Conservation (phyloP, 53 echinoderm and acorn worm species). For the Astropecten irregularis region DNA sequence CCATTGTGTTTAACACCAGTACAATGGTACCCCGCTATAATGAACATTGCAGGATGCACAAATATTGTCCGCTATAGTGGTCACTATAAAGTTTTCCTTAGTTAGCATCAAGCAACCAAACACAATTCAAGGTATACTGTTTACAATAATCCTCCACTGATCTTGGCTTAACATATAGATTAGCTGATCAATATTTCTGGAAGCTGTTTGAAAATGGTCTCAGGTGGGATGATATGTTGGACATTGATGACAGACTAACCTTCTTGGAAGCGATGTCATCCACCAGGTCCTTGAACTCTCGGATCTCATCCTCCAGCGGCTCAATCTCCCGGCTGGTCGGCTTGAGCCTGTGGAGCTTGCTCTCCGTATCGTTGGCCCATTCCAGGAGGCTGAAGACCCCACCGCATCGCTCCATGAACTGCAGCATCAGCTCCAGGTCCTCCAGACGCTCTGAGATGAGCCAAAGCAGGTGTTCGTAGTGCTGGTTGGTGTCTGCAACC, state of each 20-base stretch:
- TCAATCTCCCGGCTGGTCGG: slow-evolving; percentile 83
- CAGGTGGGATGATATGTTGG: no score
- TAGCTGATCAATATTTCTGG: no score
- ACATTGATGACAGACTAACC: slow-evolving; percentile 8
- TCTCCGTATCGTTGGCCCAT: slow-evolving; percentile 85
- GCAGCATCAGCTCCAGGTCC: slow-evolving; percentile 93
- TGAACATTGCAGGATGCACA: no score
- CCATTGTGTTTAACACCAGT: background rate
- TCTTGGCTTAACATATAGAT: no score
- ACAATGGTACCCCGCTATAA: background rate
- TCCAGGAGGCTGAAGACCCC: slow-evolving; percentile 87
- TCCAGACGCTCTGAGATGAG: slow-evolving; percentile 79
- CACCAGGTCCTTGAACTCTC: slow-evolving; percentile 68
- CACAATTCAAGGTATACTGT: no score
- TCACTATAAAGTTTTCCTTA: no score
- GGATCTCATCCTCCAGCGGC: slow-evolving; percentile 81
- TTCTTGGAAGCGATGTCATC: slow-evolving; percentile 64
- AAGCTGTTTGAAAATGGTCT: no score
- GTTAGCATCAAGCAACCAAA: no score
- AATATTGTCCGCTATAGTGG: no score
- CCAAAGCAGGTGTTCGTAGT: slow-evolving; percentile 78
- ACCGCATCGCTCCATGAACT: slow-evolving; percentile 90
- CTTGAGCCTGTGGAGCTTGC: slow-evolving; percentile 69
- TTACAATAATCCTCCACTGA: no score
- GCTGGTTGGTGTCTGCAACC: slow-evolving; percentile 86